A percentile compares a stretch with the other conserved stretches of the same genome.
These are phyloP conservation scores for Phoxinus dragarum DNA, from an alignment of 2,797 vertebrate species.

Conservation along the genomic window DNA sequence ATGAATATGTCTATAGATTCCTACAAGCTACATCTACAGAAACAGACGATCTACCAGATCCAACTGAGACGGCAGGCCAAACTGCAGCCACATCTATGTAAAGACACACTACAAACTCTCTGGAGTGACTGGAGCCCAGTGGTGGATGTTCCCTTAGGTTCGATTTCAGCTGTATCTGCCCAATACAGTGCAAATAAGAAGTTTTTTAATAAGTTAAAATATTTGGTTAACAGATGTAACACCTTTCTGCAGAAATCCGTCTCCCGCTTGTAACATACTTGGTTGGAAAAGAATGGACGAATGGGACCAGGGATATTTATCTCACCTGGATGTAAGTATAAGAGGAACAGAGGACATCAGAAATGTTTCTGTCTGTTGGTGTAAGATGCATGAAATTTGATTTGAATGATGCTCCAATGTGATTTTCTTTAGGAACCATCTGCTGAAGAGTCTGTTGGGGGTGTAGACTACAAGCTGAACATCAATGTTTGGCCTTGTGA, in stretches of 20 bases:
- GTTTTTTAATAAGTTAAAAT: neutral
- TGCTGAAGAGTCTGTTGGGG: conserved; percentile 49
- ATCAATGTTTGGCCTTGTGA: conserved; percentile 29
- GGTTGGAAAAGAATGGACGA: neutral
- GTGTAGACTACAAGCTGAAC: conserved; percentile 47
- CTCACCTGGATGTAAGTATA: conserved; percentile 53
- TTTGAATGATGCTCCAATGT: neutral
- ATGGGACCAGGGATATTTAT: conserved; percentile 9
- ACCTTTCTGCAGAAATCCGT: conserved; percentile 47
- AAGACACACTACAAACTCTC: conserved; percentile 38
- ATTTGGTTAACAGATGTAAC: conserved; percentile 8
- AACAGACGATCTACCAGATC: conserved; percentile 62
- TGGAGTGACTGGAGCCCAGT: conserved; percentile 76
- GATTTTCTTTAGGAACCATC: conserved; percentile 45
- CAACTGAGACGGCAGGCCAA: conserved; percentile 68
- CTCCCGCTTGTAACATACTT: conserved; percentile 3
- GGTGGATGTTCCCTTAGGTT: conserved; percentile 71
- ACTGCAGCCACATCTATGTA: neutral
- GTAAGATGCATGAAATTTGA: neutral
- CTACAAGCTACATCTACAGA: conserved; percentile 58
- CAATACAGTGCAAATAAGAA: neutral
- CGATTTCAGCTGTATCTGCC: conserved; percentile 2
- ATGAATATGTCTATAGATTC: conserved; percentile 59
- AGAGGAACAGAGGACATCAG: neutral
- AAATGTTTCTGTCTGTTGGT: neutral